phyloP scores from a whole-genome alignment of 2,797 vertebrate genomes.

The Eidolon dupreanum region DNA sequence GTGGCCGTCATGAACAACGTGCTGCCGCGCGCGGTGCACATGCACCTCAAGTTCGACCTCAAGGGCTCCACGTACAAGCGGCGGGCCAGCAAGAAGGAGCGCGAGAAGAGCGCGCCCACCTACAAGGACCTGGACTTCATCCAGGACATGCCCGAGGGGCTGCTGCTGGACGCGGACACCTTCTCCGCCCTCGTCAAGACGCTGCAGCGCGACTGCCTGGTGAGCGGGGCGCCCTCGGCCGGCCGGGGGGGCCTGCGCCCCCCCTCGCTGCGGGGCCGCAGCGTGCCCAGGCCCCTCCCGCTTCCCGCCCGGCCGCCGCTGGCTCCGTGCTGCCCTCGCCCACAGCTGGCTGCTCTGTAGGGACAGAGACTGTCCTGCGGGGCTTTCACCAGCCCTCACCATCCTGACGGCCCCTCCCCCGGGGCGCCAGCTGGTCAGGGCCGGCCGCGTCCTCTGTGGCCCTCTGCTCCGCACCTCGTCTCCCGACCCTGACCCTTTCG shows the following conservation, averaged over 20 bases:
- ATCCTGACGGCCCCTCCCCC: no score
- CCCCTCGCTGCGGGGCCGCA: no score
- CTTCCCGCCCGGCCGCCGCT: no score
- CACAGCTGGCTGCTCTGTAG: neutral
- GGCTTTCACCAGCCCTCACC: neutral
- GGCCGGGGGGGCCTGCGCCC: no score
- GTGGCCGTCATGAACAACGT: conserved; percentile 99
- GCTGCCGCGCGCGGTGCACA: conserved; percentile 94
- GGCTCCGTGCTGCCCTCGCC: no score
- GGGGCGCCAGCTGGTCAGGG: neutral
- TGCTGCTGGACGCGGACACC: conserved; percentile 96
- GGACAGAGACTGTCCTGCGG: neutral
- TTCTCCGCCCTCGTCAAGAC: conserved; percentile 96
- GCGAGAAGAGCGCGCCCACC: conserved; percentile 95
- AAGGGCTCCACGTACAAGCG: conserved; percentile 99
- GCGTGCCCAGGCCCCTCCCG: no score
- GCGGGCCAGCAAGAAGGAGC: conserved; percentile 96
- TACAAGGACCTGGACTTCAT: conserved; percentile 99
- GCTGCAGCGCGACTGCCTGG: conserved; percentile 97
- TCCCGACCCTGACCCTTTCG: neutral
- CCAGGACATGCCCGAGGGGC: conserved; percentile 94
- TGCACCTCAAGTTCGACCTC: conserved; percentile 98
- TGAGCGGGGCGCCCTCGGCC: conserved; percentile 80
- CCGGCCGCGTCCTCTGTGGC: neutral
- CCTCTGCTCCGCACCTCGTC: neutral